Evolutionary conservation across 2,797 vertebrate species (phyloP).

Genomic region (Masticophis lateralis): DNA sequence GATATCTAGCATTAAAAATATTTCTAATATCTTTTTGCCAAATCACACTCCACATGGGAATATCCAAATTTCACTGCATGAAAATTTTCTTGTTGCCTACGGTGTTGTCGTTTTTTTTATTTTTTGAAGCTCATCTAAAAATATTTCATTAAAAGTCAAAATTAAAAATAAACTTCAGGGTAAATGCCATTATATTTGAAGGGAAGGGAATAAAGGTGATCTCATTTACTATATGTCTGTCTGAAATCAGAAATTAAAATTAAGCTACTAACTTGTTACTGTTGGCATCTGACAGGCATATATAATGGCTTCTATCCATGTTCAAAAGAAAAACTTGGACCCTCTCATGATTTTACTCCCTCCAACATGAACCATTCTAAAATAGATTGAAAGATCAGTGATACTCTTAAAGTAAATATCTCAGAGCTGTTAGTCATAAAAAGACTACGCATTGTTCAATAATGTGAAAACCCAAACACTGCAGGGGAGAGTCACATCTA

Average conservation of each 20-base stretch:
- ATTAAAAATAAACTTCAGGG: not conserved
- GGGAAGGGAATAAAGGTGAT: not conserved
- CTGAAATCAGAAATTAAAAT: not conserved
- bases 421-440: slow-evolving; percentile 30
- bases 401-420: not conserved
- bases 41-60: too few relatives aligned
- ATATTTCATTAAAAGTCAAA: not conserved
- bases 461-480: not conserved
- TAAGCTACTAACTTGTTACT: not conserved
- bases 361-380: not conserved
- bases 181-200: not conserved
- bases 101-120: too few relatives aligned
- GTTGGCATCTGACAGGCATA: not conserved
- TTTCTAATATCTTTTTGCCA: not conserved
- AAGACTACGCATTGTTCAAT: not conserved
- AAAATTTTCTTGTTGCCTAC: not conserved
- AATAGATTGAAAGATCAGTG: not conserved
- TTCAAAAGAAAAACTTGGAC: not conserved
- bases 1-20: not conserved
- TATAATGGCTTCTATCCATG: not conserved
- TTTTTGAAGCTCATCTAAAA: not conserved
- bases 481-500: not conserved
- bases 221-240: not conserved
- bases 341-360: rapidly evolving
- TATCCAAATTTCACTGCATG: not conserved